Evolutionary conservation across 1,140 invertebrate genomes (phyloP), one percentile per base, ranked within the genome.

Genomic region (Idris sp.): DNA sequence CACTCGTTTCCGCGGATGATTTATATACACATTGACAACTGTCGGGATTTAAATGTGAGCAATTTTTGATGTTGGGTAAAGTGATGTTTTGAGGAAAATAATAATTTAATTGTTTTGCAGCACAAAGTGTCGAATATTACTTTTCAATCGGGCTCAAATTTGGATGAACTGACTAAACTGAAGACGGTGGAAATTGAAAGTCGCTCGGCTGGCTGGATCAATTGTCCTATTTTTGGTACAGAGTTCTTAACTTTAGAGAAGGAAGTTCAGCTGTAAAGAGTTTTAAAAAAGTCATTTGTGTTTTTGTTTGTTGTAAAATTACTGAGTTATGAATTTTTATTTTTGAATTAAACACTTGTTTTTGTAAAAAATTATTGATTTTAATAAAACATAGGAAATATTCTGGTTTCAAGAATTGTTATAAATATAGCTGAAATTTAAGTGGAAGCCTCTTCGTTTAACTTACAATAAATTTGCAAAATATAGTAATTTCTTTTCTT

Each of bases 11-110:
- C 92, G 1, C 89, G 89, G 35, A 89, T 94, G 49, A 83, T 97
- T 2, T 95, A 95, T 74, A 90, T 98, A 16, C 96, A 98, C 78
- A 92, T 99, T 49, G 97, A 99, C 82, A 98, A 98, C 79, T 95
- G 94, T 68, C 90, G 96, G 36, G 97, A 98, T 87, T 89, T 96
- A 61, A 93, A 91, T 84, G 95, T 96, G 84, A 61, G 58, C 48
- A 15, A 19, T 41, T 46, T 9, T 36, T 35, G 25, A 35, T 30
- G 19, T 22, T 22, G 19, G n/a, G n/a, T n/a, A n/a, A n/a, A n/a
- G n/a, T n/a, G n/a, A n/a, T 49, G 31, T n/a, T 25, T 4, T 2
- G 19, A 43, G 30, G 14, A 30, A 49, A 22, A 48, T 64, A 31
- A 28, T 31, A 10, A 49, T 67, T 35, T 19, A 31, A 56, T 25